Base-by-base conservation (phyloP, 1,140 invertebrate genomes). In the Hylyphantes graminicola region DNA sequence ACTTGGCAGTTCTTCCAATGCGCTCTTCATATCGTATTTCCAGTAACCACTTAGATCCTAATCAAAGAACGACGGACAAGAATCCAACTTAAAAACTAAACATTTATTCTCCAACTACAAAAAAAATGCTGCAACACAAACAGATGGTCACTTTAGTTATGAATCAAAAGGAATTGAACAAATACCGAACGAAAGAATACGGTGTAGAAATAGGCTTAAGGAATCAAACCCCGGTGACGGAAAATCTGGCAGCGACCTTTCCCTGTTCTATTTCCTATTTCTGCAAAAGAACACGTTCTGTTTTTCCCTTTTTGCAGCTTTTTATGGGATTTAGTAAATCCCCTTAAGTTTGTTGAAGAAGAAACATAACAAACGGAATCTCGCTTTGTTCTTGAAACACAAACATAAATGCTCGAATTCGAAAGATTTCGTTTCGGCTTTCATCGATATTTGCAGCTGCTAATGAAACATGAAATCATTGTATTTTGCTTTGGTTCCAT, bases 241-340 rank as follows among this genome's bases (percentile, higher is more conserved):
- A 35, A 35, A 35, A 35, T 35, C 17, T 61, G 57, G 17, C 57
- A 15, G 12, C 57, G 57, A 61, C 57, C 12, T 61, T 61, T 61
- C 57, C 57, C 12, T 15, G 57, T 15, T 17, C 57, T 48, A 12
- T 5, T 17, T 13, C 35, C 53, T 48, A 3, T 50, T 70, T 70
- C 67, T 53, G 15, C 35, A 70, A 15, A 8, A 70, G n/a, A 51
- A 50, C 67, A 70, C 67, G 67, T 70, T 51, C 35, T 61, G 57
- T 61, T 61, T 70, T 70, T 70, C 48, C 35, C 35, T 70, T 48
- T 50, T 50, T 53, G 67, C 50, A 48, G 35, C 67, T 21, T 70
- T 70, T 70, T 70, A 70, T 70, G 50, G 67, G 67, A 70, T 70
- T 70, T 53, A 15, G n/a, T 53, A 70, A 70, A 70, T 70, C 67